Conservation (phyloP, 2,888 invertebrate species). For the Athrips mouffetella region DNA sequence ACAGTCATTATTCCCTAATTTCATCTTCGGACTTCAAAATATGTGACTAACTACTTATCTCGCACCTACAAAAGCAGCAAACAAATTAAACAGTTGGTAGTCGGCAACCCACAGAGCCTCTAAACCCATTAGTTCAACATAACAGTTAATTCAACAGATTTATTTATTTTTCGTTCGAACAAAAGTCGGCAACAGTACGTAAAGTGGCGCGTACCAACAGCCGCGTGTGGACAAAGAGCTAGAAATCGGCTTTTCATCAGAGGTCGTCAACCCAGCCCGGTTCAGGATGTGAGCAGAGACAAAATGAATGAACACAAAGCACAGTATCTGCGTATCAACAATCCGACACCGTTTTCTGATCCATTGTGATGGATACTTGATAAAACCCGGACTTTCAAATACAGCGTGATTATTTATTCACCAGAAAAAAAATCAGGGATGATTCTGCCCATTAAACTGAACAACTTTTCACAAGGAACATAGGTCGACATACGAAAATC, state of each 20-base stretch:
- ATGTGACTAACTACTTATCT: too few species aligned
- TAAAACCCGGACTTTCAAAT: not conserved
- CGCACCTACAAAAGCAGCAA: too few species aligned
- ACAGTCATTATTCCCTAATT: too few species aligned
- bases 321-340: not conserved
- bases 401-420: too few species aligned
- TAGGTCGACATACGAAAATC: too few species aligned
- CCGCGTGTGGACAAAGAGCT: constrained; percentile 19
- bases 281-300: constrained; percentile 31
- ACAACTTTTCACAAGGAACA: too few species aligned
- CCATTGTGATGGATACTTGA: not conserved
- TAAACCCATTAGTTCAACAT: not conserved
- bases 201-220: not conserved
- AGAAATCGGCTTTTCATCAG: constrained; percentile 31
- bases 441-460: too few species aligned
- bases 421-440: too few species aligned
- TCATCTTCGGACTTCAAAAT: too few species aligned
- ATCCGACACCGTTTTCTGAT: not conserved
- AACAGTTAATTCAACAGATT: not conserved
- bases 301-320: constrained; percentile 20
- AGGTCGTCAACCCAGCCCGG: constrained; percentile 24
- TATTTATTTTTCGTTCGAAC: not conserved
- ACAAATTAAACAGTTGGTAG: not conserved
- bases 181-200: not conserved
- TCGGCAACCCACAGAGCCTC: not conserved